Percentiles rank a stretch among this genome's conserved stretches.
phyloP scores from a whole-genome alignment of 2,113 vertebrate genomes.

The Zingel zingel region DNA sequence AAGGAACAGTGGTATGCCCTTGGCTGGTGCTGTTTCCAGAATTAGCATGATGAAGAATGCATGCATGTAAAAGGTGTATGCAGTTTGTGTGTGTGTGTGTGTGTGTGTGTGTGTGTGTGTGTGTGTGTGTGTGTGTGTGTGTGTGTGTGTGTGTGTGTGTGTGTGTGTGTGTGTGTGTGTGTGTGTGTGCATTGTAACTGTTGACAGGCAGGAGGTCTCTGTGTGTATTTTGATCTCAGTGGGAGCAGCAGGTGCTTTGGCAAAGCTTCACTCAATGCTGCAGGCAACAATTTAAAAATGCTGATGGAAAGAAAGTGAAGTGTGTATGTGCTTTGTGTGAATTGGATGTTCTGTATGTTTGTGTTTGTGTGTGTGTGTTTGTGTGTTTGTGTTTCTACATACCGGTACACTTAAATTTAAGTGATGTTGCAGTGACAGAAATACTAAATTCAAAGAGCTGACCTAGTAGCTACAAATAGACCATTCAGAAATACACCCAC shows the following conservation, averaged over 20 bases:
- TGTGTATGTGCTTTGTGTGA: not conserved
- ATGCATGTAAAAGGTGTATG: not conserved
- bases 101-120: not conserved
- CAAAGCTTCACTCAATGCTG: conserved; percentile 34
- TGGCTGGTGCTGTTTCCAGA: conserved; percentile 38
- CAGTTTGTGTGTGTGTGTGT: not conserved
- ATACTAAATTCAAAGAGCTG: conserved; percentile 55
- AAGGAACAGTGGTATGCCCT: conserved; percentile 33
- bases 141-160: not conserved
- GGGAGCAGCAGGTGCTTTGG: conserved; percentile 58
- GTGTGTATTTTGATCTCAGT: conserved; percentile 52
- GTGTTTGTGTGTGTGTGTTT: not conserved
- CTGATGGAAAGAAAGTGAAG: conserved; percentile 35
- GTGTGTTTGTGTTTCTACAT: not conserved
- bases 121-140: not conserved
- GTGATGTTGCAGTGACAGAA: conserved; percentile 46
- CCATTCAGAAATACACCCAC: conserved; percentile 37
- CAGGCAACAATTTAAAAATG: conserved; percentile 50
- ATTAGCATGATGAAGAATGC: conserved; percentile 23
- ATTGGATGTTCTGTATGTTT: not conserved
- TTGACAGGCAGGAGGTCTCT: conserved; percentile 32
- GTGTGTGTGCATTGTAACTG: conserved; percentile 1
- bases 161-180: not conserved
- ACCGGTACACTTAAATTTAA: conserved; percentile 17
- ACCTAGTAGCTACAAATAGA: conserved; percentile 64